Evolutionary conservation across 2,888 invertebrate species (phyloP), one percentile per base, ranked within the genome.

Genomic region (Cynaeus angustus): DNA sequence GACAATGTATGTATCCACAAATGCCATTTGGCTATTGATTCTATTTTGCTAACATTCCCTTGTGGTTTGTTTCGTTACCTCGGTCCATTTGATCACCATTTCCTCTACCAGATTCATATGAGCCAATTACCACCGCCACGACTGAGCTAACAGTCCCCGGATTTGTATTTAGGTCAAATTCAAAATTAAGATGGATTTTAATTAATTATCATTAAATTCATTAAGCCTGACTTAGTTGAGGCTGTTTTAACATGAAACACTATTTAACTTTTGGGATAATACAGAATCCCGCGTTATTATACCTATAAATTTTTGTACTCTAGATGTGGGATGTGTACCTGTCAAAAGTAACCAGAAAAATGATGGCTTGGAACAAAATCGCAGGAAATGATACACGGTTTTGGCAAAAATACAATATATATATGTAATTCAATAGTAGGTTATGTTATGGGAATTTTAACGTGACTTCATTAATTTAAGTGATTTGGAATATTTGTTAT

Each of bases 341-440:
- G 53, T 61, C 68, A 68, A 33, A 59, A 26, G 45, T 61, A 21
- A 26, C 33, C 43, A 66, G 67, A 67, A 70, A 67, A 70, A 70
- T 67, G 66, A 59, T 21, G 28, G 13, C 41, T 64, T 64, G 13
- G 43, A 64, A 64, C 41, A 52, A 56, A 48, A 52, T 52, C 43
- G 52, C 64, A 64, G 64, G 64, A 64, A 64, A 64, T 64, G 41
- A 52, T 64, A 52, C 64, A n/a, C n/a, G n/a, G n/a, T n/a, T 21
- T 26, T 45, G 28, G 26, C 45, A 41, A 30, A 3, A 38, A n/a
- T n/a, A 9, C 38, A 7, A 38, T 6, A 38, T n/a, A 38, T n/a
- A 38, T n/a, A n/a, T n/a, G n/a, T n/a, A n/a, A 28, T 28, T 28
- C 28, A 28, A 28, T 28, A 28, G 7, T 5, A 28, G 4, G 28